Conservation (phyloP, 2,888 invertebrate species). For the Parnassius glacialis region DNA sequence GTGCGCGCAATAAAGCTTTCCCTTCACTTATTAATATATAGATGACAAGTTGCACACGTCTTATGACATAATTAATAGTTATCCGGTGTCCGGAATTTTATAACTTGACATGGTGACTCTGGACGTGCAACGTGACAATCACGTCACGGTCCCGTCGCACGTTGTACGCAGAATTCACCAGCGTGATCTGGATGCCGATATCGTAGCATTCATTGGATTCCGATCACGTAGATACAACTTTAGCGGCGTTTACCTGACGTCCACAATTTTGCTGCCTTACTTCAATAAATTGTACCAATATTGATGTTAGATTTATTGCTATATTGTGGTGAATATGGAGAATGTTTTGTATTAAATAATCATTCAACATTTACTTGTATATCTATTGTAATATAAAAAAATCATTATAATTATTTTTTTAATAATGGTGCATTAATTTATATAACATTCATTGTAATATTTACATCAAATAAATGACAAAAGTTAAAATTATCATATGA, state of each 20-base stretch:
- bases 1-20: no score
- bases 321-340: slow-evolving; percentile 8
- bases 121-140: slow-evolving; percentile 41
- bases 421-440: no score
- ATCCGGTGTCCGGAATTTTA: slow-evolving; percentile 22
- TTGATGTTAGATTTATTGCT: slow-evolving; percentile 26
- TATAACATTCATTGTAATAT: no score
- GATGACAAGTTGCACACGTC: no score
- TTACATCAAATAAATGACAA: no score
- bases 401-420: no score
- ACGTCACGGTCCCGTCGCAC: slow-evolving; percentile 28
- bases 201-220: slow-evolving; percentile 30
- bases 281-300: slow-evolving; percentile 34
- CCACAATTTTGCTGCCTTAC: slow-evolving; percentile 32
- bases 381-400: no score
- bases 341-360: slow-evolving; percentile 8
- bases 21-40: no score
- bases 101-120: slow-evolving; percentile 31
- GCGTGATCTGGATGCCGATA: slow-evolving; percentile 53
- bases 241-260: slow-evolving; percentile 41
- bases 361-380: no score
- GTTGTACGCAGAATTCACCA: slow-evolving; percentile 47
- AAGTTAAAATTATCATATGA: no score
- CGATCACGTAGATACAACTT: slow-evolving; percentile 39
- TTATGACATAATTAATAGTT: slow-evolving; percentile 20